Evolutionary conservation across 2,888 invertebrate species (phyloP), one percentile per base, ranked within the genome.

Genomic region (Embidobia sp.): DNA sequence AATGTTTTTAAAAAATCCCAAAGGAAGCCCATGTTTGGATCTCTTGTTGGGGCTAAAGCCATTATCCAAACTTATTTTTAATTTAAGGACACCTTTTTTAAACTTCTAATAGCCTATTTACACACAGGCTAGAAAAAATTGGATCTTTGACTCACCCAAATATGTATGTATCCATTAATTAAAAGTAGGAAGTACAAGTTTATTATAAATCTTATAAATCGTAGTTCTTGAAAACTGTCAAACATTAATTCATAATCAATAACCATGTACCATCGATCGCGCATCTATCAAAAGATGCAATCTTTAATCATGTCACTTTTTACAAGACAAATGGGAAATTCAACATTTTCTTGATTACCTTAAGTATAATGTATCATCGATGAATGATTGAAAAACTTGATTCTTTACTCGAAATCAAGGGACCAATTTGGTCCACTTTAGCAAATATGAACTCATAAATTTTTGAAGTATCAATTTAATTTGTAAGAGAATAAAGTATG

Each of bases 171-270:
- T n/a, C n/a, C n/a, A n/a, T n/a, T n/a, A n/a, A n/a, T n/a, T n/a
- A n/a, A n/a, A n/a, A n/a, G n/a, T n/a, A n/a, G n/a, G n/a, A n/a
- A n/a, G n/a, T n/a, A n/a, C n/a, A n/a, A n/a, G n/a, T n/a, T n/a
- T n/a, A n/a, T n/a, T n/a, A 22, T 8, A 27, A 22, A 46, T 51
- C 33, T n/a, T n/a, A 19, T 3, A 22, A 33, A 15, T 35, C 10
- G 53, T n/a, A 4, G 31, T 26, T 4, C 15, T 46, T 19, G 29
- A 46, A 59, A 46, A 59, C 18, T 46, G 33, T 26, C 44, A 27
- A 48, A 48, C 27, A 31, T 48, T 40, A 49, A 63, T 63, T 61
- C 15, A 48, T 61, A 63, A 63, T 49, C 49, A 49, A 49, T 63
- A 63, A 29, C 26, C 13, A 11, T 19, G 13, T 48, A 26, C 6